phyloP scores from a whole-genome alignment of 2,888 invertebrate species.

The Sepioteuthis lessoniana region DNA sequence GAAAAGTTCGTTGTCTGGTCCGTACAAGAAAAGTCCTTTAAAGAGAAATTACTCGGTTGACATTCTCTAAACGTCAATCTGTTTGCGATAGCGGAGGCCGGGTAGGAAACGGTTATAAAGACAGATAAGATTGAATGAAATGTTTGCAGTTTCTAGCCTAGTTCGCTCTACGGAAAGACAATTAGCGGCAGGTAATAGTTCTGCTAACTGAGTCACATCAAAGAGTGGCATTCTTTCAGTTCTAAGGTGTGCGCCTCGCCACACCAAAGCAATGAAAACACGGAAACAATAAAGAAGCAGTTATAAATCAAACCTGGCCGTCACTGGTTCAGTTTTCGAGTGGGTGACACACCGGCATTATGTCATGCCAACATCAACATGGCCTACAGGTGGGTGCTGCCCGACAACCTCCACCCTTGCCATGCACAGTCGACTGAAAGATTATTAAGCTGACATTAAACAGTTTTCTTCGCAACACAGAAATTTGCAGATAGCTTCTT shows the following conservation, averaged over 20 bases:
- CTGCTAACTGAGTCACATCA: background rate
- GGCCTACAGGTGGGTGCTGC: background rate
- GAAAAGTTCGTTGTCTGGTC: no score
- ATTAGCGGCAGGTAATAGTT: conserved; percentile 26
- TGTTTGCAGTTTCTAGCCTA: background rate
- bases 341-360: background rate
- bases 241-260: background rate
- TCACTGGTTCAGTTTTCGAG: no score
- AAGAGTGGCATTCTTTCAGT: conserved; percentile 3
- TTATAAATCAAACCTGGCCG: background rate
- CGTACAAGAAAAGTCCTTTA: no score
- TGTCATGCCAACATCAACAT: background rate
- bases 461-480: background rate
- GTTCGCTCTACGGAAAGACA: background rate
- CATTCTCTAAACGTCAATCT: background rate
- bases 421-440: background rate
- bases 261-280: background rate
- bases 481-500: background rate
- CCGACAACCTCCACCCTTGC: no score
- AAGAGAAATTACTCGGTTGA: no score
- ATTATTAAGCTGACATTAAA: conserved; percentile 12
- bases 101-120: background rate
- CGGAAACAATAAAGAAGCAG: background rate
- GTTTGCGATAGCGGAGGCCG: background rate
- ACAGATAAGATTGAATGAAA: conserved; percentile 16